Percentiles rank a stretch among this genome's conserved stretches.
Conservation (phyloP, 37 sponge, comb jelly and placozoan species). For the Oopsacas minuta region DNA sequence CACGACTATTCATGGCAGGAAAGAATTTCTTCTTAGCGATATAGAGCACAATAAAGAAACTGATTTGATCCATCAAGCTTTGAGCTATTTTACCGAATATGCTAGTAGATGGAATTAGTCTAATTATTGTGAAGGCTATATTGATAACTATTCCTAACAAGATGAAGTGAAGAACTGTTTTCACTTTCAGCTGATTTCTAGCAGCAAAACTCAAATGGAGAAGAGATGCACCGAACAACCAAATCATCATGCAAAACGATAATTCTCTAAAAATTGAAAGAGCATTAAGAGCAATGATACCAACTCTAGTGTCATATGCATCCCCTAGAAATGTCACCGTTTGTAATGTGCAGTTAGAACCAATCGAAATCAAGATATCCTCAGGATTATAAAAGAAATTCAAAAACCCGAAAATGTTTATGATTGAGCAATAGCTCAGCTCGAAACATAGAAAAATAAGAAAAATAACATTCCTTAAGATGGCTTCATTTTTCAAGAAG, state of each 20-base stretch:
- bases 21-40: not conserved
- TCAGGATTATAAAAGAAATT: not conserved
- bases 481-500: not conserved
- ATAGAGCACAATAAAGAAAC: not conserved
- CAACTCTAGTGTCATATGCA: not conserved
- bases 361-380: not conserved
- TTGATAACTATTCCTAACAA: not conserved
- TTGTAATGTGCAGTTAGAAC: not conserved
- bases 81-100: not conserved
- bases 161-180: not conserved
- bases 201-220: conserved; percentile 4
- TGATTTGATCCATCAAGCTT: not conserved
- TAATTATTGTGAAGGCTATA: not conserved
- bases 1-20: conserved; percentile 10
- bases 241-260: not conserved
- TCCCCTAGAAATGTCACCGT: not conserved
- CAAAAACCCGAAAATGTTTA: not conserved
- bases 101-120: not conserved
- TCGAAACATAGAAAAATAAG: not conserved
- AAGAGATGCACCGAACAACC: not conserved
- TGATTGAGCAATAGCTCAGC: not conserved
- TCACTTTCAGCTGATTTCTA: not conserved
- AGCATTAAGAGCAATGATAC: not conserved
- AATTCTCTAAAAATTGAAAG: not conserved
- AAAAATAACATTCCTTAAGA: not conserved